Conservation (phyloP, 2,113 vertebrate genomes). For the Microtus richardsoni region DNA sequence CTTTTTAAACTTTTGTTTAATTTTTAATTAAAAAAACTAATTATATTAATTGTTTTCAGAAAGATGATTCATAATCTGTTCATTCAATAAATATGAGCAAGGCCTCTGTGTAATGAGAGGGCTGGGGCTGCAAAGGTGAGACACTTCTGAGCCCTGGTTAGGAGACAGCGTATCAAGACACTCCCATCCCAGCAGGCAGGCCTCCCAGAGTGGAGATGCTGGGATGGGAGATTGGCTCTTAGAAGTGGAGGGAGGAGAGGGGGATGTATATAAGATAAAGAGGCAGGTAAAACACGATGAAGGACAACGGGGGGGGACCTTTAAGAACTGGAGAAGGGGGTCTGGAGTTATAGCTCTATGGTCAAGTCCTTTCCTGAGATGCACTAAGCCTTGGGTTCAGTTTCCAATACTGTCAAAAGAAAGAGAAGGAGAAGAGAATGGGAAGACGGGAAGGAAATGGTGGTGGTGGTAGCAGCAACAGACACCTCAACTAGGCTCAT, state of each 20-base stretch:
- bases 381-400: not conserved
- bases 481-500: not conserved
- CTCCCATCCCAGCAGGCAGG: not conserved
- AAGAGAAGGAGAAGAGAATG: not conserved
- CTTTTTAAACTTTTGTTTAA: not conserved
- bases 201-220: not conserved
- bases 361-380: not conserved
- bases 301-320: not conserved
- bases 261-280: not conserved
- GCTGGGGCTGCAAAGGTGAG: not conserved
- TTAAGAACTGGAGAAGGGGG: not conserved
- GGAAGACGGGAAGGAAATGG: too few species aligned
- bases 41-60: conserved; percentile 25
- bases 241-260: too few species aligned
- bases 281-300: not conserved
- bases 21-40: not conserved
- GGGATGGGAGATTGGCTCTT: not conserved
- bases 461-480: not conserved
- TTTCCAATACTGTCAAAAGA: not conserved
- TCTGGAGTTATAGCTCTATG: not conserved
- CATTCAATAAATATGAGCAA: not conserved
- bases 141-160: accelerated
- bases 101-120: not conserved
- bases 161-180: not conserved
- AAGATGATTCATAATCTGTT: not conserved